phyloP scores from a whole-genome alignment of 2,113 vertebrate genomes.

The Vireo altiloquus region DNA sequence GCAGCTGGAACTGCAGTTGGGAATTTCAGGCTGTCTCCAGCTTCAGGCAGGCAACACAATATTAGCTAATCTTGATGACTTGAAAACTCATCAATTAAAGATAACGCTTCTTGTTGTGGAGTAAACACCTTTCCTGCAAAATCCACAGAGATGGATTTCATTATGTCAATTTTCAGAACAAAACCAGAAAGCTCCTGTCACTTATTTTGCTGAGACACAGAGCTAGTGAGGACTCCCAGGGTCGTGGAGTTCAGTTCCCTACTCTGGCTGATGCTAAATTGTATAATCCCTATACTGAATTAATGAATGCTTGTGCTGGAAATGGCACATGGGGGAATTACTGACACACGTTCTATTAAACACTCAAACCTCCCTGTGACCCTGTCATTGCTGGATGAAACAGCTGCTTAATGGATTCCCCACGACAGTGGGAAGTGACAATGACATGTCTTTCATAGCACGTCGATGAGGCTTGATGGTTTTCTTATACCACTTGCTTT shows the following conservation, averaged over 20 bases:
- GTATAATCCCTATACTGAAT: not conserved
- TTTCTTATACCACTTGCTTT: not conserved
- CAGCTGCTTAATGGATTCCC: conserved; percentile 20
- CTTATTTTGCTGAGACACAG: not conserved
- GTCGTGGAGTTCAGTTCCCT: not conserved
- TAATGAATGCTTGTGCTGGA: conserved; percentile 4
- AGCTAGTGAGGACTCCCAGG: not conserved
- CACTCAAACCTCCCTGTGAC: not conserved
- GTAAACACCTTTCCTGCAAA: not conserved
- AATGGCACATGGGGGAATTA: conserved; percentile 12
- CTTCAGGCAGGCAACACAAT: not conserved
- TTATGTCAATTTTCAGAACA: not conserved
- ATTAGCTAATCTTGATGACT: not conserved
- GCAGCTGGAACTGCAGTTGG: not conserved
- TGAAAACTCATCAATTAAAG: not conserved
- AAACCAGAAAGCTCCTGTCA: not conserved
- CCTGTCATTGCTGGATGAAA: not conserved
- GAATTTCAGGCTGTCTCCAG: not conserved
- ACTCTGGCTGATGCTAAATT: not conserved
- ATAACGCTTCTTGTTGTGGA: not conserved
- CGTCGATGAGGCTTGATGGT: not conserved
- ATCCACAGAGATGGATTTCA: not conserved
- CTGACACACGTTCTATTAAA: not conserved
- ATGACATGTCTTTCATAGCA: not conserved
- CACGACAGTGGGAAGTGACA: not conserved